Base-by-base conservation (phyloP, 2,797 vertebrate species). In the Lithobates pipiens region DNA sequence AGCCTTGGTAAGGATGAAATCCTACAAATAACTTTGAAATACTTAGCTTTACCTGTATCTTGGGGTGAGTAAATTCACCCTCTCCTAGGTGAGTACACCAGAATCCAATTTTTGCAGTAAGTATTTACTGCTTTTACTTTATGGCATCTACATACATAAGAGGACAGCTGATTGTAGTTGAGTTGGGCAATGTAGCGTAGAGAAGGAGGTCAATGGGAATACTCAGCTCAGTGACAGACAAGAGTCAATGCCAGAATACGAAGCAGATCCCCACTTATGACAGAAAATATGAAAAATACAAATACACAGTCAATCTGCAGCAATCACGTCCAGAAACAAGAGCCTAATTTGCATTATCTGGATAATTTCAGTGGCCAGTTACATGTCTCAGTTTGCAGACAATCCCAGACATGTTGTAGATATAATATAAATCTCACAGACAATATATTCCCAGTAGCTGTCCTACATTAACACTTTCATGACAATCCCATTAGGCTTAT, bases 251-350 rank as follows among this genome's bases (percentile, higher is more conserved):
- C 79, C 85, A 78, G 65, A 67, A 82, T 77, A 82, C 73, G 67
- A 67, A 73, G 69, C 50, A 34, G 54, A 82, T 77, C 74, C 75
- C 68, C 29, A 42, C 39, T 42, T 71, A 72, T 72, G 80, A 34
- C 75, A 77, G 54, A 29, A 61, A 67, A 50, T 77, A 63, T 65
- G 68, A 44, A 46, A 81, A 77, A 82, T 39, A 42, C 80, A 77
- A 82, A 86, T 77, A 77, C n/a, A 46, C 73, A 44, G 77, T 86
- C 74, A 82, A 67, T 86, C 79, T 77, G 50, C 50, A 13, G 68
- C 46, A 86, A 73, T 82, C 85, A 50, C 39, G 44, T 67, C 80
- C 70, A 82, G 67, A 76, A 76, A 76, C 9, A 27, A 77, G 10
- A 27, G 74, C 29, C 23, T 39, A n/a, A 29, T 77, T 73, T 77